phyloP scores from a whole-genome alignment of 2,113 vertebrate species.

The Calidris pugnax region DNA sequence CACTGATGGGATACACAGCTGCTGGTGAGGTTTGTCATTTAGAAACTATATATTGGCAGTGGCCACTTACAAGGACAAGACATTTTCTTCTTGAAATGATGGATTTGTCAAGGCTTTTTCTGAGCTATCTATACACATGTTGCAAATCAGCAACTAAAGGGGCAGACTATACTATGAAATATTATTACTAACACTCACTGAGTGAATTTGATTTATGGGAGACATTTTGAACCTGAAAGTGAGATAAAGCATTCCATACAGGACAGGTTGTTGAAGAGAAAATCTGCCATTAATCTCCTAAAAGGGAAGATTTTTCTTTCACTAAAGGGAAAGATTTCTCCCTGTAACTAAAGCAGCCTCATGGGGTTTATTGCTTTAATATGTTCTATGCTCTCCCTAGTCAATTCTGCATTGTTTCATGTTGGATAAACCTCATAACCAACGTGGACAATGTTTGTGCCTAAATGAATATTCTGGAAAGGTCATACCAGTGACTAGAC shows the following conservation, averaged over 20 bases:
- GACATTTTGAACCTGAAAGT: background rate
- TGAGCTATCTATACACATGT: background rate
- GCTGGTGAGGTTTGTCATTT: background rate
- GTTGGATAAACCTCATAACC: background rate
- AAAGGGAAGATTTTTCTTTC: background rate
- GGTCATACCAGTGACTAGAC: background rate
- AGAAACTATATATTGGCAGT: background rate
- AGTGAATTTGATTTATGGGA: background rate
- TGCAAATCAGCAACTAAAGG: background rate
- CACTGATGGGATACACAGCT: background rate
- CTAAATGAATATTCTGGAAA: background rate
- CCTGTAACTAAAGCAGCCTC: background rate
- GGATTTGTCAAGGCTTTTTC: background rate
- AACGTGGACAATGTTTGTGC: background rate
- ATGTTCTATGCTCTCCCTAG: background rate
- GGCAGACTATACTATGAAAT: background rate
- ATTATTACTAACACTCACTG: background rate
- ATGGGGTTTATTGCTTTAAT: background rate
- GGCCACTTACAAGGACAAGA: background rate
- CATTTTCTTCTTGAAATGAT: background rate
- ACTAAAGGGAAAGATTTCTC: background rate
- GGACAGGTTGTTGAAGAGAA: background rate
- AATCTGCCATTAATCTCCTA: background rate
- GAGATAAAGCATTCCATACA: background rate
- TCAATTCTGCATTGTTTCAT: background rate